Conservation (phyloP, 2,797 vertebrate genomes). For the Glossophaga mutica region DNA sequence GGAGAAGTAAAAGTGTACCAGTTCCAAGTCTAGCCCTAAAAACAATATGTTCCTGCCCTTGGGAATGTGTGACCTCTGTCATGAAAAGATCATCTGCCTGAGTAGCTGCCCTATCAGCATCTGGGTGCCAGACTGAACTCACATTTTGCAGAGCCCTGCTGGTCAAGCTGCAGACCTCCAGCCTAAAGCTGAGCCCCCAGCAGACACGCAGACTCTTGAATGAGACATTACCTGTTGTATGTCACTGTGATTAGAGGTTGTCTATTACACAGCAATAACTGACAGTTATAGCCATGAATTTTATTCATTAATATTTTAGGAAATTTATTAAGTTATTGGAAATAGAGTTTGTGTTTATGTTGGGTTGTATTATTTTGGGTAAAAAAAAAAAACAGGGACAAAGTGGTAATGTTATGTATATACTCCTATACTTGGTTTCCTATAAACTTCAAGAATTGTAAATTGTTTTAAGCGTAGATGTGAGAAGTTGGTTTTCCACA, state of each 20-base stretch:
- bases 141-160: background rate
- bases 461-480: background rate
- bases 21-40: background rate
- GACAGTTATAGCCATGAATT: background rate
- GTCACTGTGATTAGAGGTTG: background rate
- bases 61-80: background rate
- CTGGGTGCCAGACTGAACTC: background rate
- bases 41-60: background rate
- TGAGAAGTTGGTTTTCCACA: background rate
- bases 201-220: background rate
- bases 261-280: background rate
- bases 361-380: background rate
- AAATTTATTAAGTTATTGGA: background rate
- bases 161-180: background rate
- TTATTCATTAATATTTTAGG: background rate
- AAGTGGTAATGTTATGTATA: background rate
- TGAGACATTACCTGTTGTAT: background rate
- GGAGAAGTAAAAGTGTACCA: background rate
- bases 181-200: background rate
- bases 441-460: background rate
- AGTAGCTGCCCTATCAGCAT: background rate
- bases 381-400: conserved; percentile 5
- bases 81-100: background rate
- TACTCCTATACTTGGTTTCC: background rate
- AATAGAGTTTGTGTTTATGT: background rate